Conservation (phyloP, 1,140 invertebrate genomes). For the Episyrphus balteatus region DNA sequence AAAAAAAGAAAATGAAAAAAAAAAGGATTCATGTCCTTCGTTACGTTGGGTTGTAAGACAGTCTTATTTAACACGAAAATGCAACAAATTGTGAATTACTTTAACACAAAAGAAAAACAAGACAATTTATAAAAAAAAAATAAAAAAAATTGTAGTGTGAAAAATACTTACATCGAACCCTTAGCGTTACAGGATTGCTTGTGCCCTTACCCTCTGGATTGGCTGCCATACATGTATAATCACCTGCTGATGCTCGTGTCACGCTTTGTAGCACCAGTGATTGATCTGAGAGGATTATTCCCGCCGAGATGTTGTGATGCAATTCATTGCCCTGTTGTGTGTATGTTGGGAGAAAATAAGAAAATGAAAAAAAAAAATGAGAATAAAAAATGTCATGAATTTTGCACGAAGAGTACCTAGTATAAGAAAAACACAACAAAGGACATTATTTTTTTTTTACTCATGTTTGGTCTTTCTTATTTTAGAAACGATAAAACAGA, state of each 20-base stretch:
- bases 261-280: conserved; percentile 73
- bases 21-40: too few species aligned
- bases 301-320: conserved; percentile 62
- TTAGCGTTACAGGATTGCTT: conserved; percentile 65
- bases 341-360: too few species aligned
- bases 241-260: conserved; percentile 62
- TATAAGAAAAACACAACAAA: background rate
- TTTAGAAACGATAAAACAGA: too few species aligned
- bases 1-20: too few species aligned
- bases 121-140: background rate
- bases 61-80: too few species aligned
- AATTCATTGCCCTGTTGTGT: conserved; percentile 55
- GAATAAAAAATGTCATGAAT: too few species aligned
- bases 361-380: background rate
- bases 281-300: conserved; percentile 69
- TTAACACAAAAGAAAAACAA: too few species aligned
- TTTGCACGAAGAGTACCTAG: background rate
- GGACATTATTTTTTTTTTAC: too few species aligned
- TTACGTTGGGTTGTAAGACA: too few species aligned
- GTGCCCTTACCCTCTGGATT: conserved; percentile 71
- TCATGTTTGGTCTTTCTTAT: too few species aligned
- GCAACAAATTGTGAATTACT: too few species aligned
- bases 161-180: conserved; percentile 66
- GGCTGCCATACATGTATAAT: conserved; percentile 69
- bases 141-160: too few species aligned